A percentile compares a stretch with the other conserved stretches of the same genome.
Evolutionary conservation across 2,888 invertebrate species (phyloP).

Genomic region (Periphyllus acericola): DNA sequence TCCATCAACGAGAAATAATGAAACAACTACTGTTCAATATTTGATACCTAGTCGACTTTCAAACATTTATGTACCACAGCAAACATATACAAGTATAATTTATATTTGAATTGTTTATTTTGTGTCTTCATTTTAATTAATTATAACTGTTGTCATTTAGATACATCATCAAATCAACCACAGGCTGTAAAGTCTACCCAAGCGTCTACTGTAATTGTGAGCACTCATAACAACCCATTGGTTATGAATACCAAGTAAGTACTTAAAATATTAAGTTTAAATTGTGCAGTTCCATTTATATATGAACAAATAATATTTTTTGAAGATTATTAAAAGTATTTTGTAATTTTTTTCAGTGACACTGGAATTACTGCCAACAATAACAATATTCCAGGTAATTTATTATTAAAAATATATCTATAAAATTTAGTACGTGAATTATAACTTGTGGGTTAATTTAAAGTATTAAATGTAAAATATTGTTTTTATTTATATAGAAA

Average conservation of each 20-base stretch:
- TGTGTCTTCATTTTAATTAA: neutral
- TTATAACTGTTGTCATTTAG: slow-evolving; percentile 1
- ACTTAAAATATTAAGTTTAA: neutral
- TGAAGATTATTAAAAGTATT: neutral
- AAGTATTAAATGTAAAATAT: neutral
- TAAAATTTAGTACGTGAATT: neutral
- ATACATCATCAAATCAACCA: slow-evolving; percentile 43
- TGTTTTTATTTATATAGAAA: slow-evolving; percentile 15
- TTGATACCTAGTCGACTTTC: slow-evolving; percentile 48
- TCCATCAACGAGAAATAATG: slow-evolving; percentile 32
- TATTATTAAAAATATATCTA: neutral
- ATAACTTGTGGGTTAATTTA: neutral
- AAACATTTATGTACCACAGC: slow-evolving; percentile 52
- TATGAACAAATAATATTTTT: neutral
- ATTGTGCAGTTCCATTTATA: neutral
- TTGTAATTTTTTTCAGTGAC: slow-evolving; percentile 18
- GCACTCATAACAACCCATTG: slow-evolving; percentile 48
- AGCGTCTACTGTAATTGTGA: slow-evolving; percentile 56
- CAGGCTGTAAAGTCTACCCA: slow-evolving; percentile 37
- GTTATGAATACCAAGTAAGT: slow-evolving; percentile 49
- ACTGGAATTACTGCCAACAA: neutral
- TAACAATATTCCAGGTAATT: slow-evolving; percentile 30
- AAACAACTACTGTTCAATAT: slow-evolving; percentile 59
- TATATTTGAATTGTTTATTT: neutral
- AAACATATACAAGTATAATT: slow-evolving; percentile 39